phyloP scores from a whole-genome alignment of 2,888 invertebrate species.

The Lasiommata megera region DNA sequence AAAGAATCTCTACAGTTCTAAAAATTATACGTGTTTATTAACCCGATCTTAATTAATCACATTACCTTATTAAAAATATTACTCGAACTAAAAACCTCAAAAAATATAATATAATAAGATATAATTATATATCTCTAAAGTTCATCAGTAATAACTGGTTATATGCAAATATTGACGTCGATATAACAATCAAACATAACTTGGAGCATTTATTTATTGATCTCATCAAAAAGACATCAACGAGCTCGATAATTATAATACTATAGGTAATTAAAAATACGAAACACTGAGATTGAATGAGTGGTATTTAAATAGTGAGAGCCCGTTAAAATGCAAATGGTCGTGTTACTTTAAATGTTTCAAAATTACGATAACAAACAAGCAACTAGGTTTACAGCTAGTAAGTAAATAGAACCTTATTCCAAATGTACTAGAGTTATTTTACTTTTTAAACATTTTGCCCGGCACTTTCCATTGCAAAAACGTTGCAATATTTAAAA shows the following conservation, averaged over 20 bases:
- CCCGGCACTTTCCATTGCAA: not conserved
- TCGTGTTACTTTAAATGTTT: constrained; percentile 2
- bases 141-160: no score
- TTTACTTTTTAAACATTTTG: not conserved
- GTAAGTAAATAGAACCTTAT: constrained; percentile 3
- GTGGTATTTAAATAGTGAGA: not conserved
- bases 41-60: no score
- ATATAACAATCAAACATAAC: no score
- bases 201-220: not conserved
- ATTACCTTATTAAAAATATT: no score
- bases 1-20: no score
- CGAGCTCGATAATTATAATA: constrained; percentile 10
- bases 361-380: constrained; percentile 2
- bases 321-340: not conserved
- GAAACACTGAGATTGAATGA: not conserved
- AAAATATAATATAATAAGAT: no score
- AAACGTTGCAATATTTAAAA: constrained; percentile 3
- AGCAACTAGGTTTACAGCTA: not conserved
- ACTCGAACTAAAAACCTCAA: no score
- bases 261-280: not conserved
- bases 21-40: no score
- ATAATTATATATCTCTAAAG: no score
- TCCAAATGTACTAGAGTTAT: not conserved
- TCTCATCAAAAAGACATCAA: constrained; percentile 27
- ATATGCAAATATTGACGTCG: no score